These are phyloP conservation scores for Entelurus aequoreus DNA, from an alignment of 2,113 vertebrate genomes.

Conservation along the genomic window DNA sequence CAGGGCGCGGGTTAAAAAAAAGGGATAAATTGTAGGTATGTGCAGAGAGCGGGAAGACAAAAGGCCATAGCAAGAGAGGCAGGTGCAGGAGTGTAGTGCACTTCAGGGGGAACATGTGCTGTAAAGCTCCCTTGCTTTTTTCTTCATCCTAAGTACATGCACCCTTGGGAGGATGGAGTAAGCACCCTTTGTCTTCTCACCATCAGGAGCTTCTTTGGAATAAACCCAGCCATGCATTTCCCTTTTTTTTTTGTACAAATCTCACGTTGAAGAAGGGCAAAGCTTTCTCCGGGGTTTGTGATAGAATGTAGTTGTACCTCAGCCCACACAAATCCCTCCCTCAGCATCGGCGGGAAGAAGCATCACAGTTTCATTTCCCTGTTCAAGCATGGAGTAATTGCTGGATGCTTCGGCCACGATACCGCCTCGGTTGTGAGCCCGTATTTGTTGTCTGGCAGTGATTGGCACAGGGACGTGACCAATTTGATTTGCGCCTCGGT, in stretches of 20 bases:
- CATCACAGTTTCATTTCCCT: slow-evolving; percentile 49
- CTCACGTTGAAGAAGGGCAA: slow-evolving; percentile 62
- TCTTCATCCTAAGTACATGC: slow-evolving; percentile 40
- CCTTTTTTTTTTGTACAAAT: slow-evolving; percentile 47
- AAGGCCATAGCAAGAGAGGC: slow-evolving; percentile 23
- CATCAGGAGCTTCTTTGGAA: slow-evolving; percentile 60
- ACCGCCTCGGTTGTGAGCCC: slow-evolving; percentile 52
- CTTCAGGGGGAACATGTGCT: slow-evolving; percentile 39
- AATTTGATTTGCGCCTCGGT: slow-evolving; percentile 56
- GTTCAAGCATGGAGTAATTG: slow-evolving; percentile 41
- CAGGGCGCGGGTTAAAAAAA: slow-evolving; percentile 17
- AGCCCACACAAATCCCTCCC: slow-evolving; percentile 58
- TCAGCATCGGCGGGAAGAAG: slow-evolving; percentile 53
- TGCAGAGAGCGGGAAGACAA: slow-evolving; percentile 11
- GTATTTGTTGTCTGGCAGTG: slow-evolving; percentile 51
- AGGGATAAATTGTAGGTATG: slow-evolving; percentile 1
- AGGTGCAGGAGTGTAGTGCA: slow-evolving; percentile 30
- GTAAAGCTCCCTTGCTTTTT: slow-evolving; percentile 32
- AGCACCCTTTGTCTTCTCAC: slow-evolving; percentile 64
- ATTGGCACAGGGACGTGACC: slow-evolving; percentile 55
- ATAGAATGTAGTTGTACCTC: slow-evolving; percentile 49
- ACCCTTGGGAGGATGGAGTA: slow-evolving; percentile 58
- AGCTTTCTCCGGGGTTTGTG: slow-evolving; percentile 51
- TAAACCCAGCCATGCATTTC: slow-evolving; percentile 58
- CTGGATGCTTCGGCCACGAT: slow-evolving; percentile 31